A percentile compares a stretch with the other conserved stretches of the same genome.
Conservation (phyloP, 2,888 invertebrate species). For the Poecilus cupreus region DNA sequence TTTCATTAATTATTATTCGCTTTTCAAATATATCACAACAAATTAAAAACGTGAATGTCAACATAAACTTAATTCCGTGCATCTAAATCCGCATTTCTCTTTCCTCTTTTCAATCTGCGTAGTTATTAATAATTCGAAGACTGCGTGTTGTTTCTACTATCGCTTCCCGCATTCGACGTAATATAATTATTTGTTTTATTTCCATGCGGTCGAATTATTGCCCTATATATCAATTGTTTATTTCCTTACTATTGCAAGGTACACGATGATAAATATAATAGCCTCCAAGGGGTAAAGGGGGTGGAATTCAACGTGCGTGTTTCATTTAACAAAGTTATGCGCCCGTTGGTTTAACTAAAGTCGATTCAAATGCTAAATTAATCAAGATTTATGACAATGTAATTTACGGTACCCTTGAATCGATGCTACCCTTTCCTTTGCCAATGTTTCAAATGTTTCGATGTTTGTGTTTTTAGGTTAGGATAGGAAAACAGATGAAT, state of each 20-base stretch:
- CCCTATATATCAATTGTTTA: conserved; percentile 44
- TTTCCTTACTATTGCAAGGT: conserved; percentile 25
- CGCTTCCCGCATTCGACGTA: conserved; percentile 35
- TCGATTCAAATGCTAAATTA: conserved; percentile 51
- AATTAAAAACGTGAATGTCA: conserved; percentile 22
- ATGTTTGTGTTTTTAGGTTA: conserved; percentile 2
- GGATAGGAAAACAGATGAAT: neutral
- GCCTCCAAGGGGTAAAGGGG: neutral
- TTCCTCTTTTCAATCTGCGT: conserved; percentile 18
- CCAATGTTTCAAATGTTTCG: neutral
- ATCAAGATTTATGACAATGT: conserved; percentile 56
- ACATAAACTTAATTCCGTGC: conserved; percentile 16
- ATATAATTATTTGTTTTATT: conserved; percentile 44
- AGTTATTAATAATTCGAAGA: conserved; percentile 32
- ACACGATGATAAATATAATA: conserved; percentile 1
- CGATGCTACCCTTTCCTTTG: conserved; percentile 3
- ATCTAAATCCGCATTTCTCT: conserved; percentile 8
- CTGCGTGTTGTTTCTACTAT: conserved; percentile 23
- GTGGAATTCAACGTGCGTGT: conserved; percentile 20
- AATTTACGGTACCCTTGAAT: conserved; percentile 33
- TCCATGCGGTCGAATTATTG: conserved; percentile 39
- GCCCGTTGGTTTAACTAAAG: conserved; percentile 43
- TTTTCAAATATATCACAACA: conserved; percentile 18
- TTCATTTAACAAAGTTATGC: conserved; percentile 40
- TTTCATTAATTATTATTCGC: conserved; percentile 2